These are phyloP conservation scores for Cirrhinus molitorella DNA, from an alignment of 2,797 vertebrate species.

Conservation along the genomic window DNA sequence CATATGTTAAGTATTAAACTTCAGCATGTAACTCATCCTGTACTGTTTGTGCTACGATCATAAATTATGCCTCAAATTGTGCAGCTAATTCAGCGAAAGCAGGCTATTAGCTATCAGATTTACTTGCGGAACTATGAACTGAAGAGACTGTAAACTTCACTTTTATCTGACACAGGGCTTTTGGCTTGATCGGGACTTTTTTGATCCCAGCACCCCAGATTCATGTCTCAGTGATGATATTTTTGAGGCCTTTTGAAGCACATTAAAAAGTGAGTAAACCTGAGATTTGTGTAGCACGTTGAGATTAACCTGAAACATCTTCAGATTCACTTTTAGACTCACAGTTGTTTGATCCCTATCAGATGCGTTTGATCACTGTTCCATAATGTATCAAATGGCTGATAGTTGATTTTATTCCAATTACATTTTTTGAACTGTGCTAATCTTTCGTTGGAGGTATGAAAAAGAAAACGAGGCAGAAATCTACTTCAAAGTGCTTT, in stretches of 20 bases:
- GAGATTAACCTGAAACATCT: not conserved
- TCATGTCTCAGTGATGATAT: too few relatives aligned
- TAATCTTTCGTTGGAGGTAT: conserved; percentile 4
- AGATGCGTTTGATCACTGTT: not conserved
- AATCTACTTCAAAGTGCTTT: conserved; percentile 25
- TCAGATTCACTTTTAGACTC: conserved; percentile 34
- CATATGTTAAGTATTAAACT: not conserved
- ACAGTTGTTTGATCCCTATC: conserved; percentile 34
- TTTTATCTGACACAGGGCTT: not conserved
- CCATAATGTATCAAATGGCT: not conserved
- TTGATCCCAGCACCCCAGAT: not conserved
- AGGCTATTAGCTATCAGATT: not conserved
- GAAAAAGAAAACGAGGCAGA: conserved; percentile 44
- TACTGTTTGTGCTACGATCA: not conserved
- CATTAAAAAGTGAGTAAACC: conserved; percentile 37
- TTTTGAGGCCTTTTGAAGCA: conserved; percentile 4
- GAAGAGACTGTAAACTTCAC: conserved; percentile 29
- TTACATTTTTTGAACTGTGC: conserved; percentile 8
- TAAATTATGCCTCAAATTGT: not conserved
- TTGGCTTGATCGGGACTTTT: not conserved
- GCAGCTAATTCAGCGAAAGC: not conserved
- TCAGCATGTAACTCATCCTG: not conserved
- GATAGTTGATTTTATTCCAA: not conserved
- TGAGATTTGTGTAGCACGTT: conserved; percentile 46
- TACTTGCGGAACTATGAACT: not conserved